Base-by-base conservation (phyloP, 2,113 vertebrate species). In the Callipepla squamata region DNA sequence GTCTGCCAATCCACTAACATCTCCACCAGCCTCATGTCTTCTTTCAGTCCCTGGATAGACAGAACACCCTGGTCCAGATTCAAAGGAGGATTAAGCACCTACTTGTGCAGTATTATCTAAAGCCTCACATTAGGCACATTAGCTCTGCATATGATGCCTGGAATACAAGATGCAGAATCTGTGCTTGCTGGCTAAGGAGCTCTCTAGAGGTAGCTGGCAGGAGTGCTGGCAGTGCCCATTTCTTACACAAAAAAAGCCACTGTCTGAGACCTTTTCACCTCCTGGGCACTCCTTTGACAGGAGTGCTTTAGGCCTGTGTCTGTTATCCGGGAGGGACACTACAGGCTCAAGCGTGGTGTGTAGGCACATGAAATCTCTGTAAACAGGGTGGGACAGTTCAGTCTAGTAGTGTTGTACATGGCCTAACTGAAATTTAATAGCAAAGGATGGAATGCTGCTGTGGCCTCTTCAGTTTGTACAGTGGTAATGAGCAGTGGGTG, bases 71-170 rank as follows among this genome's bases (percentile, higher is more conserved):
- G 95, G 96, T 95, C 85, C 88, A 86, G 76, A 83, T 96, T 94
- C 96, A 95, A 90, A 90, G 88, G 62, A 91, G 90, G 95, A 93
- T 95, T 96, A 96, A 92, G 96, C 95, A 92, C 93, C 90, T 95
- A 94, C 96, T 96, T 95, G 57, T 90, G 47, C 78, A 75, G 88
- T 92, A 88, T 94, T 96, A 96, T 92, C 88, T 90, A 92, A 94
- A 96, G 93, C 85, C 90, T 93, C 85, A 86, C 95, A 90, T 96
- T 95, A 95, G 93, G 85, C 90, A 91, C 87, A 59, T 94, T 94
- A 96, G 47, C 88, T 92, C 61, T 80, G 69, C 51, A 6, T 92
- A 26, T 92, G 91, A 91, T 91, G 85, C 90, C 70, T 91, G 85
- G 76, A 85, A 76, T 72, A 73, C 69, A 80, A 74, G 92, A 32